Percentiles rank a stretch among this genome's conserved stretches.
These are phyloP conservation scores for Pachymerium ferrugineum DNA, from an alignment of 2,888 invertebrate species.

Conservation along the genomic window DNA sequence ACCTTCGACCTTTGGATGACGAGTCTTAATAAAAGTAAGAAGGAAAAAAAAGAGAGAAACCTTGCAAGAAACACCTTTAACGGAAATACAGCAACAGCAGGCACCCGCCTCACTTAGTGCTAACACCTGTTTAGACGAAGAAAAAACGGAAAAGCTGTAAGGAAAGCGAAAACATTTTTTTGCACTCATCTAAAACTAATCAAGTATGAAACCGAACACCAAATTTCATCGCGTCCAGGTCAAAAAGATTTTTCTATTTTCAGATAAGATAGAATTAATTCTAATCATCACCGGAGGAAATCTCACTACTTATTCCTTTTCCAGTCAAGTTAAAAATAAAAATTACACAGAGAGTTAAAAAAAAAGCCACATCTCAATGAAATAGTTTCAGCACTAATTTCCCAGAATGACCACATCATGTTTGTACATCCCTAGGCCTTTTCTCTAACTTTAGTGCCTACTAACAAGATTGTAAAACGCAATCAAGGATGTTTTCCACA, in stretches of 20 bases:
- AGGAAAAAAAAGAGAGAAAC: not conserved
- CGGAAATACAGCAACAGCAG: not conserved
- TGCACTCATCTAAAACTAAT: too few relatives aligned
- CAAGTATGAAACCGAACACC: too few relatives aligned
- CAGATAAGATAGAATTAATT: not conserved
- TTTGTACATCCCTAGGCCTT: slow-evolving; percentile 2
- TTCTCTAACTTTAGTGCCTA: slow-evolving; percentile 13
- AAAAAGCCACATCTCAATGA: not conserved
- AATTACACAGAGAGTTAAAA: too few relatives aligned
- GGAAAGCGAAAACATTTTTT: not conserved
- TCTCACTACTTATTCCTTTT: not conserved
- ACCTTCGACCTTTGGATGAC: not conserved
- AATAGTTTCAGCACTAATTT: not conserved
- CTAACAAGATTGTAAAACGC: slow-evolving; percentile 8
- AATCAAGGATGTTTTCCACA: slow-evolving; percentile 13
- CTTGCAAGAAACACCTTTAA: not conserved
- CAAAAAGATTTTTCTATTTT: too few relatives aligned
- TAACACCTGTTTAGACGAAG: not conserved
- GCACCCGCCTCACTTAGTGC: not conserved
- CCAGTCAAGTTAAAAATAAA: not conserved
- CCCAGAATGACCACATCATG: slow-evolving; percentile 9
- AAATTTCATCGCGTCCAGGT: not conserved
- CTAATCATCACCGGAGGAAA: not conserved
- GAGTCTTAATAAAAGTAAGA: too few relatives aligned
- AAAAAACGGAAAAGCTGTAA: not conserved